Percentiles rank a stretch among this genome's conserved stretches.
Evolutionary conservation across 2,113 vertebrate species (phyloP).

Genomic region (Ictidomys tridecemlineatus): DNA sequence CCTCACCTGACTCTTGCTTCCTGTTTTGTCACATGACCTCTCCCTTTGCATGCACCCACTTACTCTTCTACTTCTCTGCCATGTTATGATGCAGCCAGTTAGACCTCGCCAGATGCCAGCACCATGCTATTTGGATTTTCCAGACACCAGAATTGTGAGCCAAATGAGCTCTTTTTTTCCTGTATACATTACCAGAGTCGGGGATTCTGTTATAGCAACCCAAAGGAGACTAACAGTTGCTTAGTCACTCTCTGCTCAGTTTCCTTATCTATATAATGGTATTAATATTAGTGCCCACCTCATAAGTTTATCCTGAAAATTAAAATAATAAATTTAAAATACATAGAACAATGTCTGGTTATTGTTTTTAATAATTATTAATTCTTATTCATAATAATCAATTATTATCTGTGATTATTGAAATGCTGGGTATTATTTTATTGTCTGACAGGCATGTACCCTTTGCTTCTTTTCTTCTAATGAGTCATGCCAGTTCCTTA

Average conservation of each 20-base stretch:
- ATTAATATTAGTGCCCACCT: neutral
- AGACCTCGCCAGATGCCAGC: neutral
- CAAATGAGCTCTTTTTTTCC: neutral
- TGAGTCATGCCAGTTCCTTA: neutral
- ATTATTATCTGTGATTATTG: neutral
- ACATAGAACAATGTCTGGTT: neutral
- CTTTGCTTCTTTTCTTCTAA: slow-evolving; percentile 18
- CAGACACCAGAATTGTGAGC: neutral
- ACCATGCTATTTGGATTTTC: neutral
- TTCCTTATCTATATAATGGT: neutral
- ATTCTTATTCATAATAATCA: neutral
- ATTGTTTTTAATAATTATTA: neutral
- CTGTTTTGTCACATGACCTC: neutral
- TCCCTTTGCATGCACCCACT: neutral
- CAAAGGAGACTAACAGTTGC: neutral
- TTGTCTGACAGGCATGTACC: neutral
- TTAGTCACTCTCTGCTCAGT: neutral
- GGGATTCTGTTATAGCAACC: neutral
- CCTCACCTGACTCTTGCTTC: neutral
- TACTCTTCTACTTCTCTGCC: neutral
- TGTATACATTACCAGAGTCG: neutral
- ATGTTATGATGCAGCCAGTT: neutral
- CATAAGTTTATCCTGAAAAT: neutral
- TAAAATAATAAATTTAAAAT: neutral
- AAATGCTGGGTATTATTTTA: neutral